phyloP scores from a whole-genome alignment of 2,888 invertebrate species.

The Cistogaster globosa region DNA sequence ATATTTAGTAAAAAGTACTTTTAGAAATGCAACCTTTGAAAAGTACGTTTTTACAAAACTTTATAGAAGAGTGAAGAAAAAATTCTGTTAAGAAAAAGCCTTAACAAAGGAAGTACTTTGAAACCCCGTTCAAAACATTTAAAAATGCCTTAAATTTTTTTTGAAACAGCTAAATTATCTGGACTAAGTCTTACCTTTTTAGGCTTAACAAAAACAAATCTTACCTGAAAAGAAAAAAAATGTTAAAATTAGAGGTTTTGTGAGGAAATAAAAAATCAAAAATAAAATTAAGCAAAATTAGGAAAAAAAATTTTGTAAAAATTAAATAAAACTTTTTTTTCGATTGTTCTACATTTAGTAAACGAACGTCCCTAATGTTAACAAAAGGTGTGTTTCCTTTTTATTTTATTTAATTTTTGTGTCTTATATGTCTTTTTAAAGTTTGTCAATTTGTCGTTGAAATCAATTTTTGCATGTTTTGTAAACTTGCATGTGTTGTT shows the following conservation, averaged over 20 bases:
- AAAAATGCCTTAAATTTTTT: too few species aligned
- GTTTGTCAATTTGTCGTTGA: slow-evolving; percentile 8
- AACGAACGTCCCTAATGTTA: slow-evolving; percentile 18
- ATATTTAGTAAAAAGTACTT: neutral
- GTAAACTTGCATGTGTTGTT: slow-evolving; percentile 40
- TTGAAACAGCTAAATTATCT: neutral
- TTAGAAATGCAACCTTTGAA: neutral
- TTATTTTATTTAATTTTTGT: slow-evolving; percentile 14
- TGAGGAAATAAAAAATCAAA: neutral
- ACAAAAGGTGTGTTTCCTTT: slow-evolving; percentile 52
- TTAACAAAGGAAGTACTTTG: neutral
- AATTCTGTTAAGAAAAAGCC: too few species aligned
- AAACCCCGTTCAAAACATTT: neutral
- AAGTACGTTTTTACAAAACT: neutral
- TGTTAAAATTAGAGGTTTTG: neutral
- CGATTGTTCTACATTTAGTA: neutral
- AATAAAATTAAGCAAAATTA: neutral
- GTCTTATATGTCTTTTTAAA: slow-evolving; percentile 6
- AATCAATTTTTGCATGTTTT: slow-evolving; percentile 35
- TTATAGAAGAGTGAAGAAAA: too few species aligned
- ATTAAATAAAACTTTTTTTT: neutral
- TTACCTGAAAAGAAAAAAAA: slow-evolving; percentile 39
- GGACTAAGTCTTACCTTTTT: neutral
- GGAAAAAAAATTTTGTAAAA: neutral
- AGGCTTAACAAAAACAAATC: neutral